Evolutionary conservation across 1,140 invertebrate species (phyloP), one percentile per base, ranked within the genome.

Genomic region (Euglossa dilemma): DNA sequence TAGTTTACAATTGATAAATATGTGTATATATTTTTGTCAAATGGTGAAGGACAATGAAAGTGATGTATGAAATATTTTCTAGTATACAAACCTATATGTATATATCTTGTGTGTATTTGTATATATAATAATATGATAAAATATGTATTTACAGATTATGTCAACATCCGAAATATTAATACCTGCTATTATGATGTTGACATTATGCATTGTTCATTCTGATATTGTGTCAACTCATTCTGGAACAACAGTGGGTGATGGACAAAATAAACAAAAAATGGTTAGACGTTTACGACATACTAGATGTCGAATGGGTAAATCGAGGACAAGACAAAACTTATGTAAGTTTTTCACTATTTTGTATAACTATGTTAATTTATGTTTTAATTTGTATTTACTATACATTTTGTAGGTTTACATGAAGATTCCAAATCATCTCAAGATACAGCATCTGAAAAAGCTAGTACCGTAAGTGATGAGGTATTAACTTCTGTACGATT

Each of bases 151-250:
- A 28, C 87, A 96, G 95, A 91, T 93, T 87, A 93, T 96, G 72
- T 94, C 95, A 59, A 91, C 94, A 57, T 95, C 95, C 80, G 97
- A 97, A 93, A 94, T 98, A 90, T 90, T 98, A 50, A 96, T 98
- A 80, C 98, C 98, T n/a, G 92, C 96, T 80, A 95, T 96, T 36
- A 96, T 98, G 92, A 98, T 98, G 96, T 93, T 98, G 84, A 95
- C 97, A 52, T 94, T 99, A 61, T 98, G 97, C 86, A 95, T 98
- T 56, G 97, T 99, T 66, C 98, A 99, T 93, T 98, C 98, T 0
- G 98, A 99, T 94, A 98, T 99, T 80, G 97, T 97, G 5, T 97
- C 97, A 52, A 97, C 97, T 5, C 96, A 96, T 84, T 90, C 93
- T 67, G 94, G 92, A 82, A 93, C 94, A 75, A 88, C 86, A 28